Percentiles rank a stretch among this genome's conserved stretches.
These are phyloP conservation scores for Gastrophryne carolinensis DNA, from an alignment of 2,797 vertebrate genomes.

Conservation along the genomic window DNA sequence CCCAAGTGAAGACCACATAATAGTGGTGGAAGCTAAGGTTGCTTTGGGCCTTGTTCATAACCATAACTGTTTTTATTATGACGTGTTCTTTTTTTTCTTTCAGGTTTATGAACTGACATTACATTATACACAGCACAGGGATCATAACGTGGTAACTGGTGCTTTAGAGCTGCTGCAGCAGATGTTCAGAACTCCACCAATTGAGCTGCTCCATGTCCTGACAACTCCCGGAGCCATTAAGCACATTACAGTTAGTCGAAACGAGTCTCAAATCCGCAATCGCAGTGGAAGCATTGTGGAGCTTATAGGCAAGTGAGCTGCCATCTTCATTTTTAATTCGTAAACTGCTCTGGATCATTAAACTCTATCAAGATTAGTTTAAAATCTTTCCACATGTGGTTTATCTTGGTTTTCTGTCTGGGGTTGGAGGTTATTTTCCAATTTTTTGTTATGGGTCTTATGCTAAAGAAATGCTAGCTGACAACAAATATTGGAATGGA, in stretches of 20 bases:
- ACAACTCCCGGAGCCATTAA: slow-evolving; percentile 77
- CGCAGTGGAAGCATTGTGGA: slow-evolving; percentile 92
- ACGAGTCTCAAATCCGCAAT: slow-evolving; percentile 72
- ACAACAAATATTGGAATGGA: no score
- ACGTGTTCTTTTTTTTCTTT: background rate
- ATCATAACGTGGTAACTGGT: slow-evolving; percentile 95
- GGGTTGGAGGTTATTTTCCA: background rate
- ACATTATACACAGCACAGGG: slow-evolving; percentile 90
- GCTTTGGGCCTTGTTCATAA: no score
- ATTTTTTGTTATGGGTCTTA: no score
- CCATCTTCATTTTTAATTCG: background rate
- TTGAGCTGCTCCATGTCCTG: slow-evolving; percentile 84
- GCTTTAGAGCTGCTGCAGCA: slow-evolving; percentile 93
- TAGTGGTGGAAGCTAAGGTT: no score
- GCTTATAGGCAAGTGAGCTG: slow-evolving; percentile 80
- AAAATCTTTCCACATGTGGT: background rate
- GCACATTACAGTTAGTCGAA: slow-evolving; percentile 73
- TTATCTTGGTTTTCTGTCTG: background rate
- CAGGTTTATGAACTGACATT: slow-evolving; percentile 94
- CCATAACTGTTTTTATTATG: background rate
- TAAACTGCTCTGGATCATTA: background rate
- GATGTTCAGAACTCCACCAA: slow-evolving; percentile 86
- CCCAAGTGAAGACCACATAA: no score
- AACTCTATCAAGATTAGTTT: background rate
- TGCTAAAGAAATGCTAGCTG: no score